Base-by-base conservation (phyloP, 2,888 invertebrate genomes). In the Erpobdella octoculata region DNA sequence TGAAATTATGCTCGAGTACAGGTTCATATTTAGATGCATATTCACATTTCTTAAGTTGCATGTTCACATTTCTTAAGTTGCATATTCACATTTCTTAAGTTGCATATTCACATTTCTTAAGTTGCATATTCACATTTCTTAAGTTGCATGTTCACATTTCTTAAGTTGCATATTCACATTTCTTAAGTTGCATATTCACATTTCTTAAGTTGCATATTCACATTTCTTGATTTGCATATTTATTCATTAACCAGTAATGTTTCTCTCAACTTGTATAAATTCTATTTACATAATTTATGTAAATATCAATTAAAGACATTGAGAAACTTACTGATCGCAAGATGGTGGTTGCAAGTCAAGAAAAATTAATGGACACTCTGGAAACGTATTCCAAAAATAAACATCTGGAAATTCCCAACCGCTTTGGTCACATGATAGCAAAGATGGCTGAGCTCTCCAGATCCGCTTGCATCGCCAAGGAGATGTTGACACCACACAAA, bases 381-480 rank as follows among this genome's bases (percentile, higher is more conserved):
- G 92, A 93, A 83, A 90, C 91, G 72, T 96, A 96, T 83, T 95
- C 93, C 4, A 87, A 90, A 76, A 88, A 89, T 33, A 92, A 93
- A 84, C 95, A 93, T 85, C 92, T 93, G 18, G 91, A 92, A 77
- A 89, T 91, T 83, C 93, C 93, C 69, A 91, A 93, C 77, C 95
- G 96, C 86, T 95, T 94, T 82, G 94, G 94, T 58, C 94, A 95
- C 84, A 85, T 96, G 71, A 85, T 96, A 75, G 86, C 95, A 74
- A 88, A 94, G 78, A 92, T 96, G 83, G 93, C 95, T 18, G 95
- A 96, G 84, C 86, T 96, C 79, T 93, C 95, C 84, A 87, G 94
- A 81, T 92, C 94, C 78, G 94, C 94, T 84, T 92, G 93, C 87
- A 90, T 91, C 80, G 92, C 93, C 78, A 95, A 95, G 84, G 95